These are phyloP conservation scores for Terebella lapidaria DNA, from an alignment of 2,888 invertebrate genomes.

Conservation along the genomic window DNA sequence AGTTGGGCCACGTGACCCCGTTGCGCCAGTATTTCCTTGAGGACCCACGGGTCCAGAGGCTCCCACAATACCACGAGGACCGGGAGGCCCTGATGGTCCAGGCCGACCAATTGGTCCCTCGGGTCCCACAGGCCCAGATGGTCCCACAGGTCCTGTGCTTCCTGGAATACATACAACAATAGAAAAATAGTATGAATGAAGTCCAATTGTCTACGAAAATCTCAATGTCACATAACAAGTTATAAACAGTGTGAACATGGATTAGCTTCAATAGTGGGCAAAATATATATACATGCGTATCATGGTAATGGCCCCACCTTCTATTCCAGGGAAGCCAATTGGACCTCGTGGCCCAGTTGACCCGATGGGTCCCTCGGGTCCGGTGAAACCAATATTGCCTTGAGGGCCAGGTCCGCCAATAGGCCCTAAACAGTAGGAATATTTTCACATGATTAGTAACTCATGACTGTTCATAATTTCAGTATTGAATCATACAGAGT, in stretches of 20 bases:
- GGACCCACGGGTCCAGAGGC: conserved; percentile 9
- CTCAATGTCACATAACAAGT: too few relatives aligned
- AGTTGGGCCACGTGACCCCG: conserved; percentile 1
- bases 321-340: not conserved
- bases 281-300: conserved; percentile 2
- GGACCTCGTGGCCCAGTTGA: not conserved
- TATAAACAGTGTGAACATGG: too few relatives aligned
- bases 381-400: not conserved
- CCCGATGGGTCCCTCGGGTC: not conserved
- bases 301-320: not conserved
- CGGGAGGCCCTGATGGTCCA: not conserved
- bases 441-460: not conserved
- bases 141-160: not conserved
- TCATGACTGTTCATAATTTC: too few relatives aligned
- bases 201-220: too few relatives aligned
- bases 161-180: too few relatives aligned
- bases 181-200: too few relatives aligned
- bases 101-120: not conserved
- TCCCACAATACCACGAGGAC: conserved; percentile 2
- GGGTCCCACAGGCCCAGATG: not conserved
- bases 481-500: too few relatives aligned
- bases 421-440: not conserved
- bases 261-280: not conserved
- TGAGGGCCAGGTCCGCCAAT: not conserved
- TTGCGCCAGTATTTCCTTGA: conserved; percentile 9